These are phyloP conservation scores for Koerneria pararmatus DNA, from an alignment of 2,888 invertebrate genomes.

Conservation along the genomic window DNA sequence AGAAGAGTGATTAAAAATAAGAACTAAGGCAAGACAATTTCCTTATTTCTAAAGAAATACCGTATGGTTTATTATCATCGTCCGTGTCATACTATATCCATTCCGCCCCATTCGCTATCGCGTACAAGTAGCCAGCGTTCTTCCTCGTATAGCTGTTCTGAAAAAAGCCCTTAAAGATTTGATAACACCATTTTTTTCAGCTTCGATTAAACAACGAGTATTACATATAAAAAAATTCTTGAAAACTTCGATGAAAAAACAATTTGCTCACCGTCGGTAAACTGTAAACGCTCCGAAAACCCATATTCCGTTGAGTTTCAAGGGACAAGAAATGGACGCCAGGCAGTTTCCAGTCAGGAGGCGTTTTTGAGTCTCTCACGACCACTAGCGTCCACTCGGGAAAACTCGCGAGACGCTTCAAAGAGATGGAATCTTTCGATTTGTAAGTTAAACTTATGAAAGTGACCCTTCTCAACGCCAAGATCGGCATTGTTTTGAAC, in stretches of 20 bases:
- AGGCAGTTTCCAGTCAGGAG: conserved; percentile 24
- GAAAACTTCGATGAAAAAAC: too few relatives aligned
- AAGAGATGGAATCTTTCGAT: background rate
- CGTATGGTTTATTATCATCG: conserved; percentile 32
- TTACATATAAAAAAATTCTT: too few relatives aligned
- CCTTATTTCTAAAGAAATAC: conserved; percentile 10
- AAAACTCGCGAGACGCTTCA: conserved; percentile 23
- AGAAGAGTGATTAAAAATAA: too few relatives aligned
- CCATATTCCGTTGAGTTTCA: conserved; percentile 19
- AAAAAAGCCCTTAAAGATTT: background rate
- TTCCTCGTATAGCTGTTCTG: conserved; percentile 29
- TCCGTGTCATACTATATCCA: conserved; percentile 39
- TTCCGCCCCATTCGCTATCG: conserved; percentile 33
- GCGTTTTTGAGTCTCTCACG: conserved; percentile 30
- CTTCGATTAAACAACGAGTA: too few relatives aligned
- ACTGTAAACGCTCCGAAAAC: background rate
- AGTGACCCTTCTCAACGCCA: too few relatives aligned
- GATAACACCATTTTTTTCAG: too few relatives aligned
- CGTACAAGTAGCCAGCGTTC: conserved; percentile 33
- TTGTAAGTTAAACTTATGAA: too few relatives aligned
- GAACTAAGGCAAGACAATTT: too few relatives aligned
- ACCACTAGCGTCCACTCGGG: conserved; percentile 29
- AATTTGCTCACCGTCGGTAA: too few relatives aligned
- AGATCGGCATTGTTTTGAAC: too few relatives aligned
- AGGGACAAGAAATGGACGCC: conserved; percentile 25